Conservation (phyloP, 2,113 vertebrate genomes). For the Oryctolagus cuniculus region DNA sequence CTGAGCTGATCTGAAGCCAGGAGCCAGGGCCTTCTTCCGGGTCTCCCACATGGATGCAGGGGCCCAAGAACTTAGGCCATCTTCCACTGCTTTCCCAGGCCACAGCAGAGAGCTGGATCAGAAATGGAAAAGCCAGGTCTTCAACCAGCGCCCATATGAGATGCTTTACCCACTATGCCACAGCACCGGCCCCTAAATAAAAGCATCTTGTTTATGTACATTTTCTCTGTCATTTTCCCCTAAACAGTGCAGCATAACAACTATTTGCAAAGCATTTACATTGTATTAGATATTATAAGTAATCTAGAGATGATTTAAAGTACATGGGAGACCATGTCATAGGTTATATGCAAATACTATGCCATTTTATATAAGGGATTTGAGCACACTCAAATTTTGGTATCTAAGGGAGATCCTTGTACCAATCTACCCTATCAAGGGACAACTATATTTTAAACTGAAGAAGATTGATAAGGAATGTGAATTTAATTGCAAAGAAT, state of each 20-base stretch:
- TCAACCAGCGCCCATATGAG: too few relatives aligned
- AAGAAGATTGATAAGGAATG: not conserved
- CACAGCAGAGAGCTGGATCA: too few relatives aligned
- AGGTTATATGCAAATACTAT: not conserved
- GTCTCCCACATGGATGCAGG: too few relatives aligned
- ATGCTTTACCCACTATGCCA: too few relatives aligned
- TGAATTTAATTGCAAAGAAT: conserved; percentile 8
- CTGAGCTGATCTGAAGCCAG: too few relatives aligned
- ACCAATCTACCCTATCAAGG: not conserved
- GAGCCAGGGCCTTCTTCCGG: too few relatives aligned
- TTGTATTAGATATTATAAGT: not conserved
- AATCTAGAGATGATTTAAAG: not conserved
- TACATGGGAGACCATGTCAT: not conserved
- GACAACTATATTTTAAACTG: not conserved
- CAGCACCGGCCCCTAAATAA: too few relatives aligned
- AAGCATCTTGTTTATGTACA: not conserved
- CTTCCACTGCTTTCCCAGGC: too few relatives aligned
- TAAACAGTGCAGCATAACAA: not conserved
- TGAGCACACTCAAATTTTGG: not conserved
- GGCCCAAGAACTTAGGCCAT: too few relatives aligned
- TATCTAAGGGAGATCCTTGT: not conserved
- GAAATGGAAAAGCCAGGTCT: too few relatives aligned
- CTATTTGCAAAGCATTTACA: not conserved
- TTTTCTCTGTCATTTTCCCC: not conserved
- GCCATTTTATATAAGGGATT: not conserved